These are phyloP conservation scores for Elysia crispata DNA, from an alignment of 2,888 invertebrate species.

Conservation along the genomic window DNA sequence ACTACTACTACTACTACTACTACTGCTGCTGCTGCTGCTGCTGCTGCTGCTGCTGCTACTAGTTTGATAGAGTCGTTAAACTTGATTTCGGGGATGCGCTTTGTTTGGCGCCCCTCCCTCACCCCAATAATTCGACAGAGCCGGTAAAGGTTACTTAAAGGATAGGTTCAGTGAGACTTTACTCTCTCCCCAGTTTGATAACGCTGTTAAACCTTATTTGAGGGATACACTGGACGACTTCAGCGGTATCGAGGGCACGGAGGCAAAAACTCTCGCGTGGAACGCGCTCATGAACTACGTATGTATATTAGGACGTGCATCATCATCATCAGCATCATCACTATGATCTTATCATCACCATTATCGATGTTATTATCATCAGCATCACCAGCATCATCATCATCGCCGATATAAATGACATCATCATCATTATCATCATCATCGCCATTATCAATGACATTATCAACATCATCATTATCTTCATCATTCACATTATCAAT, in stretches of 20 bases:
- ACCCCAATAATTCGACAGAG: no score
- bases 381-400: no score
- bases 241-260: constrained; percentile 36
- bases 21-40: background rate
- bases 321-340: no score
- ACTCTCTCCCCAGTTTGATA: constrained; percentile 38
- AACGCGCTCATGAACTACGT: constrained; percentile 49
- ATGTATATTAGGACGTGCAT: background rate
- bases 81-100: no score
- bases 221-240: constrained; percentile 34
- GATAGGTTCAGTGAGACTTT: no score
- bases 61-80: no score
- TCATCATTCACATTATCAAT: constrained; percentile 29
- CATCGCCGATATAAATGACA: no score
- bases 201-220: constrained; percentile 34
- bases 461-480: constrained; percentile 21
- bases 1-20: constrained; percentile 1
- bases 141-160: no score
- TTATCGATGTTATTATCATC: no score
- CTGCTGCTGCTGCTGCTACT: background rate
- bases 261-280: constrained; percentile 43
- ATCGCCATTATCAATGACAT: no score
- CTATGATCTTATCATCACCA: no score
- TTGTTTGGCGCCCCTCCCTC: no score
- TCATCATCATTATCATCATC: background rate